Conservation (phyloP, 2,888 invertebrate genomes). For the Stenodema calcarata region DNA sequence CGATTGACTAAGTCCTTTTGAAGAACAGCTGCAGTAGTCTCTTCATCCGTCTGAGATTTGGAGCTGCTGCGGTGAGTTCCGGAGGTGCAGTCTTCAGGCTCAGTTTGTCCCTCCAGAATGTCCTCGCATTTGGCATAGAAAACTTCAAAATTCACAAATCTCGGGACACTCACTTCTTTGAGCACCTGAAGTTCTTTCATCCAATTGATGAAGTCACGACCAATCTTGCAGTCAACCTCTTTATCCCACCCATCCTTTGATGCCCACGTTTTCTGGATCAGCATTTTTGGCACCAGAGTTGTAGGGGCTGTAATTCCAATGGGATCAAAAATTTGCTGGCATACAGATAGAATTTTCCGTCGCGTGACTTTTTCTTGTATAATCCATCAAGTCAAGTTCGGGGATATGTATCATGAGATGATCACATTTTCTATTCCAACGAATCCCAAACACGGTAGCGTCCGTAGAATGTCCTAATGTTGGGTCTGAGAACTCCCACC, state of each 20-base stretch:
- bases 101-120: no score
- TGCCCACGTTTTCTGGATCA: background rate
- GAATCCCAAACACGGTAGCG: background rate
- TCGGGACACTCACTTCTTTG: background rate
- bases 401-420: background rate
- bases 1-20: no score
- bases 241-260: constrained; percentile 53
- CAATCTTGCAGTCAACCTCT: constrained; percentile 2
- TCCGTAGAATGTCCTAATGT: background rate
- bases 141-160: background rate
- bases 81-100: no score
- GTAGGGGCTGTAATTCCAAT: constrained; percentile 55
- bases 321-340: constrained; percentile 8
- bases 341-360: background rate
- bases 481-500: constrained; percentile 26
- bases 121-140: no score
- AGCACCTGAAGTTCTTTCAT: background rate
- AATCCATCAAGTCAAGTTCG: background rate
- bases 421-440: constrained; percentile 22
- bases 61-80: no score
- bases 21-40: no score
- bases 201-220: background rate
- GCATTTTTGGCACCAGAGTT: constrained; percentile 55
- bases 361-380: background rate
- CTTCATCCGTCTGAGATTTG: no score